phyloP scores from a whole-genome alignment of 2,888 invertebrate species.

The Hirtodrosophila histrioides region DNA sequence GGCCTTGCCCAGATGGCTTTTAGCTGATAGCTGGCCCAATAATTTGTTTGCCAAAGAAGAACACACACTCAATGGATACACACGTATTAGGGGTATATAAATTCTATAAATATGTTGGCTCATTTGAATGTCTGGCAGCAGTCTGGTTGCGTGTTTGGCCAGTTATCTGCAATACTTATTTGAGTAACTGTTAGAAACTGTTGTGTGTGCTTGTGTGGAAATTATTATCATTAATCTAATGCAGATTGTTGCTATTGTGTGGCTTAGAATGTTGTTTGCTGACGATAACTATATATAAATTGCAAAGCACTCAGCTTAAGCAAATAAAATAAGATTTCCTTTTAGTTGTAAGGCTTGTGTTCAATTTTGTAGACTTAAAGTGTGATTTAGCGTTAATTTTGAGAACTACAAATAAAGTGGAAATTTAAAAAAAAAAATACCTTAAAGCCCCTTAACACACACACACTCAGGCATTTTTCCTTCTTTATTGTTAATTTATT shows the following conservation, averaged over 20 bases:
- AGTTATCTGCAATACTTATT: slow-evolving; percentile 15
- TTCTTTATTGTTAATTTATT: slow-evolving; percentile 48
- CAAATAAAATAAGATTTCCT: slow-evolving; percentile 17
- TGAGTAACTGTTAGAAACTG: slow-evolving; percentile 9
- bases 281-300: slow-evolving; percentile 12
- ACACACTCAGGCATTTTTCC: slow-evolving; percentile 29
- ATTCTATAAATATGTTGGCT: slow-evolving; percentile 64
- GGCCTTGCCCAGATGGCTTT: slow-evolving; percentile 20
- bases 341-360: slow-evolving; percentile 4
- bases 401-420: too few relatives aligned
- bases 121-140: slow-evolving; percentile 68
- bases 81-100: slow-evolving; percentile 36
- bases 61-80: background rate
- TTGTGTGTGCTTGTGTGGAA: slow-evolving; percentile 7
- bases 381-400: too few relatives aligned
- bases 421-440: too few relatives aligned
- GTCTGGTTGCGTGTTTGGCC: slow-evolving; percentile 51
- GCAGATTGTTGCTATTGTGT: slow-evolving; percentile 4
- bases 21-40: slow-evolving; percentile 35
- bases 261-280: background rate
- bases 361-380: background rate
- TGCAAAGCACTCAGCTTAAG: slow-evolving; percentile 30
- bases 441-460: slow-evolving; percentile 34
- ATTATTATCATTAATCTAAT: slow-evolving; percentile 1
- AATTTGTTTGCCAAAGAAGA: slow-evolving; percentile 35